Percentiles rank a stretch among this genome's conserved stretches.
phyloP scores from a whole-genome alignment of 2,888 invertebrate genomes.

The Scaptomyza polygonia region DNA sequence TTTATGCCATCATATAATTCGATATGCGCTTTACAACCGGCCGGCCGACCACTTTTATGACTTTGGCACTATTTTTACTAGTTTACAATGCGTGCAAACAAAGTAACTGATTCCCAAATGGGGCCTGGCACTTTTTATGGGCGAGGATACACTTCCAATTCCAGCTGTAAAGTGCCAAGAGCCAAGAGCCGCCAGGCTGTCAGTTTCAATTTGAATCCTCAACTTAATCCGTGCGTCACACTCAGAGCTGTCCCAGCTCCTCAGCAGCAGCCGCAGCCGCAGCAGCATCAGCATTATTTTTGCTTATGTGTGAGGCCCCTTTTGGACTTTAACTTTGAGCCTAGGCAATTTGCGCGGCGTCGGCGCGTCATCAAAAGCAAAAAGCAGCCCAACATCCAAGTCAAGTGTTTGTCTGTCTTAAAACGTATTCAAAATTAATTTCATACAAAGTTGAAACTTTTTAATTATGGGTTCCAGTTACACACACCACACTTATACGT shows the following conservation, averaged over 20 bases:
- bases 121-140: constrained; percentile 51
- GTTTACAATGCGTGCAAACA: constrained; percentile 62
- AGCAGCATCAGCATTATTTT: constrained; percentile 23
- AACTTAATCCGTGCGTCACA: constrained; percentile 76
- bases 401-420: constrained; percentile 66
- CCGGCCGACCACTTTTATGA: constrained; percentile 48
- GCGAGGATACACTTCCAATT: constrained; percentile 14
- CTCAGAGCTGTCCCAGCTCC: constrained; percentile 34
- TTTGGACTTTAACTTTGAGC: constrained; percentile 9
- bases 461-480: constrained; percentile 74
- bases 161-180: constrained; percentile 27
- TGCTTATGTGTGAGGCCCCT: constrained; percentile 31
- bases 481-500: constrained; percentile 14
- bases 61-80: constrained; percentile 68
- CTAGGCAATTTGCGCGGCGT: constrained; percentile 73
- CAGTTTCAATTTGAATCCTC: constrained; percentile 80
- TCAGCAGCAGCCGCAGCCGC: constrained; percentile 16
- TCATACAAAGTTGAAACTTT: constrained; percentile 74
- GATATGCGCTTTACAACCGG: constrained; percentile 44
- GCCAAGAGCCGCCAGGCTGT: constrained; percentile 51
- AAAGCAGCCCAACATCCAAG: constrained; percentile 52
- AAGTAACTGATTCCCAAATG: constrained; percentile 69
- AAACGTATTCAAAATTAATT: constrained; percentile 75
- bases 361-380: constrained; percentile 73
- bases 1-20: constrained; percentile 59